Conservation (phyloP, 1,140 invertebrate genomes). For the Helicoverpa zea region DNA sequence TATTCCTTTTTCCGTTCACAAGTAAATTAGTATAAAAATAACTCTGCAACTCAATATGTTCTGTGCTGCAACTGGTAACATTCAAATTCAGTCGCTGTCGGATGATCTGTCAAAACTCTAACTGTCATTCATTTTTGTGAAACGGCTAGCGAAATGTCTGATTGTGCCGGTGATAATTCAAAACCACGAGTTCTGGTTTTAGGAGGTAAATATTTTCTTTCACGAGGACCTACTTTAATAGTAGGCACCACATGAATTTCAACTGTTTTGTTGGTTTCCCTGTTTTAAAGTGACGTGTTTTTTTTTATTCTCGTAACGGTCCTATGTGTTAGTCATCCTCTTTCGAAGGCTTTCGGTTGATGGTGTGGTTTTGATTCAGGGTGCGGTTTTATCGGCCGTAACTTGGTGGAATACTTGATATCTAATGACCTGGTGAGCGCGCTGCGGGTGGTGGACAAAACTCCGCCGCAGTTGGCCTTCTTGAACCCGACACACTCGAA, state of each 20-base stretch:
- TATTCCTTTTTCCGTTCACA: neutral
- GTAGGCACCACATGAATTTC: neutral
- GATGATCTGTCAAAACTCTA: slow-evolving; percentile 60
- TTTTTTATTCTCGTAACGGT: slow-evolving; percentile 77
- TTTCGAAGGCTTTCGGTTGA: slow-evolving; percentile 66
- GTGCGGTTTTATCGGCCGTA: slow-evolving; percentile 96
- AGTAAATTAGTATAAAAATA: neutral
- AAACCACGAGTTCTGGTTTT: slow-evolving; percentile 82
- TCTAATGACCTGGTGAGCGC: slow-evolving; percentile 92
- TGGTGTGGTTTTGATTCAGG: slow-evolving; percentile 87
- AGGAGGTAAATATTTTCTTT: slow-evolving; percentile 72
- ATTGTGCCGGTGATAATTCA: slow-evolving; percentile 81
- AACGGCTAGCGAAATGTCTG: slow-evolving; percentile 80
- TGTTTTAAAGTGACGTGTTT: slow-evolving; percentile 33
- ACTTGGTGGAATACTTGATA: slow-evolving; percentile 94
- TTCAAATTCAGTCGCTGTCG: neutral
- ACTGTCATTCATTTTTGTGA: slow-evolving; percentile 75
- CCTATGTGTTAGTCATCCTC: slow-evolving; percentile 79
- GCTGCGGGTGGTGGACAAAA: slow-evolving; percentile 96
- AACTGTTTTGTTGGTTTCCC: neutral
- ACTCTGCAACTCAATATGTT: no score
- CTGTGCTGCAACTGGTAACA: slow-evolving; percentile 9
- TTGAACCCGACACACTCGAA: slow-evolving; percentile 91
- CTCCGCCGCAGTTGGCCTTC: slow-evolving; percentile 96
- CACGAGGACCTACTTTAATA: neutral